phyloP scores from a whole-genome alignment of 2,888 invertebrate genomes.

The Acleris sparsana region DNA sequence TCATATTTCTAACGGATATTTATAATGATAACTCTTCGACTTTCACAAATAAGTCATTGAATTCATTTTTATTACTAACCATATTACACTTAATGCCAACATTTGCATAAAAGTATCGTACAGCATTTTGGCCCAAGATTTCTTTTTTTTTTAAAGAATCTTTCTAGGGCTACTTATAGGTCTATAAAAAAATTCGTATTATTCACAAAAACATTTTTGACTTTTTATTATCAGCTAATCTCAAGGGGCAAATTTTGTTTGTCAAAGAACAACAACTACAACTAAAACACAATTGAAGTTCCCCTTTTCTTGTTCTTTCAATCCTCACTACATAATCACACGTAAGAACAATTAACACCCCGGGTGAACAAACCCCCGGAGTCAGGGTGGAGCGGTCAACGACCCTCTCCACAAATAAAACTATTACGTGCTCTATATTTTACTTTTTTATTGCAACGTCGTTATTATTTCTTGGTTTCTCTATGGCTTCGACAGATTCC shows the following conservation, averaged over 20 bases:
- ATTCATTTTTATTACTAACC: too few species aligned
- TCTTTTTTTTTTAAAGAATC: too few species aligned
- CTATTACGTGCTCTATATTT: constrained; percentile 24
- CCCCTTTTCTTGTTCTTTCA: constrained; percentile 26
- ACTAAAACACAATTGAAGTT: constrained; percentile 23
- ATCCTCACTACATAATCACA: constrained; percentile 31
- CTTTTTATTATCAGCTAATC: not conserved
- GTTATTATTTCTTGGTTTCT: constrained; percentile 6
- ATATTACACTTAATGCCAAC: too few species aligned
- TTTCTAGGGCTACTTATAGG: too few species aligned
- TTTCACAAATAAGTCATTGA: too few species aligned
- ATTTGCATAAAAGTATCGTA: too few species aligned
- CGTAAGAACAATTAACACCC: constrained; percentile 33
- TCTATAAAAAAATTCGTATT: not conserved
- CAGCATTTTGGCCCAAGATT: too few species aligned
- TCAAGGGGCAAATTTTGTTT: not conserved
- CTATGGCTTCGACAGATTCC: too few species aligned
- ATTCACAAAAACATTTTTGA: not conserved
- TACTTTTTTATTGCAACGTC: constrained; percentile 13
- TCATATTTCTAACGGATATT: constrained; percentile 17
- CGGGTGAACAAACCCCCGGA: constrained; percentile 20
- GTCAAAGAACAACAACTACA: constrained; percentile 1
- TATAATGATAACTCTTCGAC: not conserved
- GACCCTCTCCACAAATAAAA: constrained; percentile 24
- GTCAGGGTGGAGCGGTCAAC: constrained; percentile 32